These are phyloP conservation scores for Siniperca scherzeri DNA, from an alignment of 2,797 vertebrate species.

Conservation along the genomic window DNA sequence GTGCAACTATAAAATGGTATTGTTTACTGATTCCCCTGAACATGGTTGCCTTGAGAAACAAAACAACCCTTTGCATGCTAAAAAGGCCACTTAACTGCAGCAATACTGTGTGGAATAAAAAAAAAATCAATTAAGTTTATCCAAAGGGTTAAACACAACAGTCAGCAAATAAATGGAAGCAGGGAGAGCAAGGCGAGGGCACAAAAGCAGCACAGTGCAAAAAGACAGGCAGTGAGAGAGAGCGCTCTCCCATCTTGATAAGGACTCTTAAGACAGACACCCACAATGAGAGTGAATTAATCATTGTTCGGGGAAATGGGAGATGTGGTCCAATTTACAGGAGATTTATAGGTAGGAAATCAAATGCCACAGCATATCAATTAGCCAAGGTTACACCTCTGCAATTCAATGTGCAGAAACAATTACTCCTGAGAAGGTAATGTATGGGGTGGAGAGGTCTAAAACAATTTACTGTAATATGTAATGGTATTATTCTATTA, in stretches of 20 bases:
- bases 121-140: conserved; percentile 55
- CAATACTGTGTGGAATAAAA: conserved; percentile 27
- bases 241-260: conserved; percentile 56
- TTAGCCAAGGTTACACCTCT: conserved; percentile 70
- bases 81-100: conserved; percentile 47
- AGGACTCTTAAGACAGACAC: conserved; percentile 60
- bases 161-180: conserved; percentile 32
- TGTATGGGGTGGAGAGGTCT: conserved; percentile 39
- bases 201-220: conserved; percentile 31
- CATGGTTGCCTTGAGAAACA: conserved; percentile 18
- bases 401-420: conserved; percentile 49
- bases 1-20: conserved; percentile 9
- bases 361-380: conserved; percentile 72
- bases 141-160: conserved; percentile 33
- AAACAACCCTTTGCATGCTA: conserved; percentile 39
- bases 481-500: conserved; percentile 32
- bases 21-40: conserved; percentile 27
- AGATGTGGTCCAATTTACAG: conserved; percentile 61
- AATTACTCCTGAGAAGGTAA: conserved; percentile 51
- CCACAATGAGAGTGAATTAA: conserved; percentile 64
- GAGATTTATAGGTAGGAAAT: conserved; percentile 73
- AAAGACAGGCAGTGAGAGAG: conserved; percentile 19
- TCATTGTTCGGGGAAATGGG: conserved; percentile 67
- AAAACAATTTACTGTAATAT: conserved; percentile 52
- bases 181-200: neutral